Conservation (phyloP, 2,113 vertebrate genomes). For the Pseudorhombus dupliciocellatus region DNA sequence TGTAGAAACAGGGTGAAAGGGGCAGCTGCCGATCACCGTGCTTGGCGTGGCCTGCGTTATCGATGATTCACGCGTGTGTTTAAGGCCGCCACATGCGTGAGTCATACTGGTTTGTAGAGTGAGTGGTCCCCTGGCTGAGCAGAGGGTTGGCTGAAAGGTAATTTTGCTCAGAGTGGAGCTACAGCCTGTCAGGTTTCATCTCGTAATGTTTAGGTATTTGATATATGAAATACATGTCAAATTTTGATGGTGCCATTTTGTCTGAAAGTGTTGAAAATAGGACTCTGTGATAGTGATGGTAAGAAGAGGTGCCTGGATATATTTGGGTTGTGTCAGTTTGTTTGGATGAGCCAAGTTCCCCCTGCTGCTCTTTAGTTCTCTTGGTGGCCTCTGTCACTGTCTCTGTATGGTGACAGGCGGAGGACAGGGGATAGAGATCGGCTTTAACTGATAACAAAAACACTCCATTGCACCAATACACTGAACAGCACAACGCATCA, state of each 20-base stretch:
- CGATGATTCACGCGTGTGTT: slow-evolving; percentile 58
- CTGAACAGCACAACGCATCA: no score
- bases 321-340: not conserved
- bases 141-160: slow-evolving; percentile 26
- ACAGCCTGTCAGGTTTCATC: slow-evolving; percentile 1
- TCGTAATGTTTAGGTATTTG: not conserved
- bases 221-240: not conserved
- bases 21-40: slow-evolving; percentile 49
- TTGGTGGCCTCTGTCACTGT: not conserved
- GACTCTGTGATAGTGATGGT: not conserved
- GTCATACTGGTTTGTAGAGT: slow-evolving; percentile 56
- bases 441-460: no score
- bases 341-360: not conserved
- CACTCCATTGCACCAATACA: no score
- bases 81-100: slow-evolving; percentile 54
- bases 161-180: slow-evolving; percentile 10
- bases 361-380: not conserved
- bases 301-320: not conserved
- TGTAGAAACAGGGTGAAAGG: slow-evolving; percentile 34
- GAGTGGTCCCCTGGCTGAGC: slow-evolving; percentile 50
- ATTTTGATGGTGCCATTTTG: no score
- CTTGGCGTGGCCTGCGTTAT: slow-evolving; percentile 46
- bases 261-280: no score
- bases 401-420: no score
- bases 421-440: no score